Base-by-base conservation (phyloP, 2,888 invertebrate genomes). In the Andrena marginata region DNA sequence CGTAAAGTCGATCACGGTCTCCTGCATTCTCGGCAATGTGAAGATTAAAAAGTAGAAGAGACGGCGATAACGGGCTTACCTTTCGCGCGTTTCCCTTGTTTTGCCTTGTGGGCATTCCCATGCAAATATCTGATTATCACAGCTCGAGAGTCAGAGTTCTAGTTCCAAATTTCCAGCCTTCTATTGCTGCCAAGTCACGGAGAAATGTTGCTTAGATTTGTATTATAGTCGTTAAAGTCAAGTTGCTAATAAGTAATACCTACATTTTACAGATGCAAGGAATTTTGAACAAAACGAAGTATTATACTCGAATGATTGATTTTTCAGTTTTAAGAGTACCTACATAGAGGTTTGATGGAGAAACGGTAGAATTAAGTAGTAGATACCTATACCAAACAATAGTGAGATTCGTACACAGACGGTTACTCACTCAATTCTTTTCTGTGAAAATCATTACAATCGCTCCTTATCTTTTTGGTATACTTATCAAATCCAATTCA, bases 1-100 rank as follows among this genome's bases (percentile, higher is more conserved):
- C 67, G 70, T 60, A 71, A 80, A 80, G 48, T 77, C 65, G 60
- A 60, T 20, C 33, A 20, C 26, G 10, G 56, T n/a, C 23, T 10
- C 23, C 31, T 77, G 35, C 49, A 16, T 54, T 59, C 33, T 20
- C 56, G 33, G 29, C 49, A 63, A 69, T 48, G 64, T 20, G 69
- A 29, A 48, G 70, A 80, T 80, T 71, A 77, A 76, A 77, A 80
- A 56, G 31, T 42, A 62, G 65, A 65, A 65, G 59, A 42, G 42
- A 26, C 64, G 59, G 16, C 54, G 77, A 77, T 80, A 80, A 67
- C 77, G 65, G 63, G 69, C 75, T 79, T 79, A 75, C 56, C 31
- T 62, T 48, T 20, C 54, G 42, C 56, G 10, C 35, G 4, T 42
- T 26, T 42, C 20, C 48, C 33, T 35, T 26, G 23, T 1, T 10